These are phyloP conservation scores for Psilopogon haemacephalus DNA, from an alignment of 2,113 vertebrate genomes.

Conservation along the genomic window DNA sequence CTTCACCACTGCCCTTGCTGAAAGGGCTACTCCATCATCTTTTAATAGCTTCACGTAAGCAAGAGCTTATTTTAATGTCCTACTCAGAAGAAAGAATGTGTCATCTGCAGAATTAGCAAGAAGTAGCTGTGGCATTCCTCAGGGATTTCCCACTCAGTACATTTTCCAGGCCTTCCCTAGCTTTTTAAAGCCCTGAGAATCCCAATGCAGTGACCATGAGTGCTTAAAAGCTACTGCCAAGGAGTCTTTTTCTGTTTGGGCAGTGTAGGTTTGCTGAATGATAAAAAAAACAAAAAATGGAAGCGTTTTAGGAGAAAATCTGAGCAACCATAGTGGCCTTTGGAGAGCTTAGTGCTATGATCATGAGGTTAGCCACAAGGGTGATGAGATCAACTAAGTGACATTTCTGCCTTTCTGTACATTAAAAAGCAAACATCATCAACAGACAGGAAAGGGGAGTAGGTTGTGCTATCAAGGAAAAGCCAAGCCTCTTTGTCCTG, in stretches of 20 bases:
- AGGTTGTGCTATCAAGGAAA: neutral
- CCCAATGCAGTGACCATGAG: neutral
- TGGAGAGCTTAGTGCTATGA: rapidly evolving
- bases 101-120: neutral
- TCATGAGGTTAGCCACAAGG: neutral
- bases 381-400: rapidly evolving
- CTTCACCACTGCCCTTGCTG: neutral
- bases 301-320: neutral
- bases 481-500: neutral
- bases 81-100: neutral
- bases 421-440: neutral
- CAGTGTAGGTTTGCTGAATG: neutral
- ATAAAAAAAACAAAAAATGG: neutral
- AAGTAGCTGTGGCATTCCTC: neutral
- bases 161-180: neutral
- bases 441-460: neutral
- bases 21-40: neutral
- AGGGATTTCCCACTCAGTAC: neutral
- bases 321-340: neutral
- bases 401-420: neutral
- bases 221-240: neutral
- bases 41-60: neutral
- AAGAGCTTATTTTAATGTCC: neutral
- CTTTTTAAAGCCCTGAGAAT: neutral
- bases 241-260: neutral